Evolutionary conservation across 2,888 invertebrate genomes (phyloP).

Genomic region (Drosophila anomalata): DNA sequence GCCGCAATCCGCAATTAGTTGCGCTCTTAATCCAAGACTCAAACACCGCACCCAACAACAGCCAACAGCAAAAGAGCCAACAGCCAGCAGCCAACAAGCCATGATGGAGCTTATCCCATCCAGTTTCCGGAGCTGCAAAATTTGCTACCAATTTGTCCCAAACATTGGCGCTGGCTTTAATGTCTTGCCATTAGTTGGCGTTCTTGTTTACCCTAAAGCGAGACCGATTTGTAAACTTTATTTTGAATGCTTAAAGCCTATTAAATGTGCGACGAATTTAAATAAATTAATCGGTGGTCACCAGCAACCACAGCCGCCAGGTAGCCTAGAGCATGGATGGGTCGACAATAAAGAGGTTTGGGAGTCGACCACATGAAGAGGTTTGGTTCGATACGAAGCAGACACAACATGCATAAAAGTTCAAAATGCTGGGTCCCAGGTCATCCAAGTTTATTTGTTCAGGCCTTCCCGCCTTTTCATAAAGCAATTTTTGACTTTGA

Average conservation of each 20-base stretch:
- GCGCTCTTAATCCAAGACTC: constrained; percentile 56
- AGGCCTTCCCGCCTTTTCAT: constrained; percentile 11
- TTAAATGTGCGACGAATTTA: background rate
- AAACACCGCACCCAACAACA: constrained; percentile 21
- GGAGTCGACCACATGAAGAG: constrained; percentile 4
- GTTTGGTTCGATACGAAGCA: constrained; percentile 7
- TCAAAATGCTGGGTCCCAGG: background rate
- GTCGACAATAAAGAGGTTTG: constrained; percentile 1
- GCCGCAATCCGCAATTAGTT: constrained; percentile 63
- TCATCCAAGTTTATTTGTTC: background rate
- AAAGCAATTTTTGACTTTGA: constrained; percentile 24
- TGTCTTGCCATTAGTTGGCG: constrained; percentile 16
- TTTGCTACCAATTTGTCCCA: constrained; percentile 16
- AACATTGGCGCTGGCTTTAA: constrained; percentile 22
- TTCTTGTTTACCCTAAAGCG: constrained; percentile 16
- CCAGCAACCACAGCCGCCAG: background rate
- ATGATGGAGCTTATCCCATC: constrained; percentile 18
- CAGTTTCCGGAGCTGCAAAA: background rate
- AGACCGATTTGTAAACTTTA: background rate
- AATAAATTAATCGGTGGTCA: constrained; percentile 1
- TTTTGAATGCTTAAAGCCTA: background rate
- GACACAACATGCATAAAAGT: constrained; percentile 7
- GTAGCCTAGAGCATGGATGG: background rate
- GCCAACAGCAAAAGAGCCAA: background rate
- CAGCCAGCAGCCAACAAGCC: constrained; percentile 26